Evolutionary conservation across 1,140 invertebrate species (phyloP).

Genomic region (Rhagoletis pomonella): DNA sequence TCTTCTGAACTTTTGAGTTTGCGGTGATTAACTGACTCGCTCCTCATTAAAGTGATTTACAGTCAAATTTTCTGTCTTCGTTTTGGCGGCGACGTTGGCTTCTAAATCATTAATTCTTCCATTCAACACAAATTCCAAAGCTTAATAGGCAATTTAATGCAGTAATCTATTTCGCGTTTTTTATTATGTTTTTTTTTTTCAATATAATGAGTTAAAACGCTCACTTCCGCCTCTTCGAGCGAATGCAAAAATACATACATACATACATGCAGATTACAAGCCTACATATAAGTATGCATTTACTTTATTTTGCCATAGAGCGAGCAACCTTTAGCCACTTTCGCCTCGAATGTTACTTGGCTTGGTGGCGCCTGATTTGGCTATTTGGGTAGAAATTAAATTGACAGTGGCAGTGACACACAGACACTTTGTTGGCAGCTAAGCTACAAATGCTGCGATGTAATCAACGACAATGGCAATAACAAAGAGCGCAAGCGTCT

Average conservation of each 20-base stretch:
- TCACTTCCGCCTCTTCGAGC: background rate
- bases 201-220: conserved; percentile 22
- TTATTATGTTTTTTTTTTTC: too few relatives aligned
- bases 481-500: background rate
- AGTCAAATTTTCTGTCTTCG: conserved; percentile 22
- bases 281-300: background rate
- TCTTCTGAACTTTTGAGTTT: background rate
- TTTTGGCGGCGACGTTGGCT: background rate
- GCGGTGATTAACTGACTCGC: background rate
- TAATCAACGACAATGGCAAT: background rate
- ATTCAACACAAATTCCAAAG: background rate
- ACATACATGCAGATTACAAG: background rate
- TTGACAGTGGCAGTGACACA: conserved; percentile 28
- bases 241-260: background rate
- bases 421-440: conserved; percentile 22
- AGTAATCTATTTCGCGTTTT: background rate
- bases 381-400: background rate
- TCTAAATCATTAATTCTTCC: background rate
- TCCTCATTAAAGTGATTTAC: conserved; percentile 43
- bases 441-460: background rate
- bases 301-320: background rate
- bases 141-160: background rate
- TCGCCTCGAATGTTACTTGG: conserved; percentile 4
- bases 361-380: background rate
- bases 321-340: background rate